Percentiles rank a stretch among this genome's conserved stretches.
These are phyloP conservation scores for Gisinianus flammeolus DNA, from an alignment of 2,888 invertebrate genomes.

Conservation along the genomic window DNA sequence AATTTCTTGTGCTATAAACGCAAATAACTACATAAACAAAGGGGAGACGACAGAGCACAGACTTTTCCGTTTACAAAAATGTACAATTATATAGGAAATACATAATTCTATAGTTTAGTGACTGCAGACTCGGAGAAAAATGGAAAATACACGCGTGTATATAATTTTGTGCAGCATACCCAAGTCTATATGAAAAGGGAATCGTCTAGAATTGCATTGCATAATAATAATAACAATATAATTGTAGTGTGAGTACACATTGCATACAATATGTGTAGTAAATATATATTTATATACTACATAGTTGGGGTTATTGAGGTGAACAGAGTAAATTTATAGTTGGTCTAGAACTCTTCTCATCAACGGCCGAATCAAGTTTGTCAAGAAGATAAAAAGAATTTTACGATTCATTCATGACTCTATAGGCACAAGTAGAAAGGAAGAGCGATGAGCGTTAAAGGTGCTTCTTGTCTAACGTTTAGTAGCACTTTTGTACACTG, in stretches of 20 bases:
- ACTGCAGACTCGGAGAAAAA: too few relatives aligned
- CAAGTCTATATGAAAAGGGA: not conserved
- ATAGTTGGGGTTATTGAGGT: not conserved
- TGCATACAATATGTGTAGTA: not conserved
- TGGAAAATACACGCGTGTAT: too few relatives aligned
- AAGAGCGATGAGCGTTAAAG: not conserved
- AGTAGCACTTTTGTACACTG: constrained; percentile 19
- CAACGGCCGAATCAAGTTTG: constrained; percentile 49
- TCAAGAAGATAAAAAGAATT: constrained; percentile 54
- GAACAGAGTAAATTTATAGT: constrained; percentile 6
- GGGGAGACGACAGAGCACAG: too few relatives aligned
- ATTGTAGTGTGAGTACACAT: not conserved
- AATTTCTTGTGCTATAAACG: not conserved
- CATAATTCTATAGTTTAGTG: too few relatives aligned
- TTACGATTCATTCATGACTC: constrained; percentile 44
- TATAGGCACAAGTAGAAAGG: constrained; percentile 13
- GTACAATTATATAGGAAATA: not conserved
- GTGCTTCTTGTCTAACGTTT: constrained; percentile 17
- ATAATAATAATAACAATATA: not conserved
- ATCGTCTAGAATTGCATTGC: not conserved
- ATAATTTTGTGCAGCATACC: too few relatives aligned
- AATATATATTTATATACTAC: not conserved
- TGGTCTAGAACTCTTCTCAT: constrained; percentile 3
- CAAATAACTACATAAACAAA: not conserved
- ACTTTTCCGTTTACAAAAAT: not conserved